Percentiles rank a stretch among this genome's conserved stretches.
phyloP scores from a whole-genome alignment of 2,888 invertebrate species.

The Epirrhoe alternata region DNA sequence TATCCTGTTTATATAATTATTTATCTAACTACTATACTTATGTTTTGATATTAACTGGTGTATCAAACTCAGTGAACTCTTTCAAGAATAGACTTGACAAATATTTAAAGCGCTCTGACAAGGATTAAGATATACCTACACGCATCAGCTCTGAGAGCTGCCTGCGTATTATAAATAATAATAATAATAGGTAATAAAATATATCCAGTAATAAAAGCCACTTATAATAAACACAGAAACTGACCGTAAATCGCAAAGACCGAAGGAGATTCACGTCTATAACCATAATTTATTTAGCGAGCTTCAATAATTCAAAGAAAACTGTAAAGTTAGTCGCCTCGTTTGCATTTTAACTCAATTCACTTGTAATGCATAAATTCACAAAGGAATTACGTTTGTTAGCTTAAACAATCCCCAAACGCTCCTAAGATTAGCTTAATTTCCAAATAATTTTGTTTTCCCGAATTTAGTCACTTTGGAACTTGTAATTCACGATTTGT shows the following conservation, averaged over 20 bases:
- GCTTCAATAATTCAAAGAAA: conserved; percentile 41
- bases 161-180: too few species aligned
- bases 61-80: too few species aligned
- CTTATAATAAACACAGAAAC: background rate
- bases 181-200: too few species aligned
- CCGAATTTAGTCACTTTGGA: background rate
- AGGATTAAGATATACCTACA: too few species aligned
- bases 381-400: conserved; percentile 37
- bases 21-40: too few species aligned
- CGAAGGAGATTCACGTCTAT: conserved; percentile 22
- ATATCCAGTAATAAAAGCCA: too few species aligned
- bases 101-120: too few species aligned
- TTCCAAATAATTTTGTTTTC: conserved; percentile 6
- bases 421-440: conserved; percentile 13
- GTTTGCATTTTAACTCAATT: conserved; percentile 42
- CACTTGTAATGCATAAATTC: conserved; percentile 40
- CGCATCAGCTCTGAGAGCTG: too few species aligned
- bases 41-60: too few species aligned
- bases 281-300: background rate
- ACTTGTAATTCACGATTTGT: background rate
- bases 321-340: conserved; percentile 36
- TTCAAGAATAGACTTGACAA: too few species aligned
- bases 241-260: background rate
- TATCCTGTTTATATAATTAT: too few species aligned
- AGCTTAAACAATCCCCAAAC: conserved; percentile 20